Conservation (phyloP, 1,140 invertebrate species). For the Zaprionus lachaisei region DNA sequence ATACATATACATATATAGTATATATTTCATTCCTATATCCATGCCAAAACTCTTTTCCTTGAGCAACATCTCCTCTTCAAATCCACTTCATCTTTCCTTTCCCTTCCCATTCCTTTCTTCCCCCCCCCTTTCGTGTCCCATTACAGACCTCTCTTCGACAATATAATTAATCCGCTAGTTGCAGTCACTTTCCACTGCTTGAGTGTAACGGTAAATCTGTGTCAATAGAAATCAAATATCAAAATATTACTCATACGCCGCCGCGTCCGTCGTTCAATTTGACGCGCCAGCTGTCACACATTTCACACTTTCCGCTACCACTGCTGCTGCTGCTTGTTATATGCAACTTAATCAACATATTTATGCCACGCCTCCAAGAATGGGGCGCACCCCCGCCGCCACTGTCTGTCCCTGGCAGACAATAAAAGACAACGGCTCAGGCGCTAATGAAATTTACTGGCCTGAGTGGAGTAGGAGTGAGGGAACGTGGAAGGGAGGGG, state of each 20-base stretch:
- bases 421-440: conserved; percentile 66
- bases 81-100: background rate
- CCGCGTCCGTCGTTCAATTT: background rate
- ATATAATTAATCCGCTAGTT: conserved; percentile 2
- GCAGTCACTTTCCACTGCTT: background rate
- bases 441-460: conserved; percentile 75
- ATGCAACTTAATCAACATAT: conserved; percentile 57
- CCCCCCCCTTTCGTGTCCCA: background rate
- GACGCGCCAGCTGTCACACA: conserved; percentile 30
- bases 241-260: conserved; percentile 43
- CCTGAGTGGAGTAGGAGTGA: conserved; percentile 2
- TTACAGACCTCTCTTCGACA: background rate
- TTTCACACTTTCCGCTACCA: conserved; percentile 31
- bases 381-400: background rate
- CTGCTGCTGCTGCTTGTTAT: conserved; percentile 15
- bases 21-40: no score
- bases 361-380: conserved; percentile 58
- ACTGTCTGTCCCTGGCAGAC: conserved; percentile 21
- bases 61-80: no score
- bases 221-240: conserved; percentile 22
- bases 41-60: background rate
- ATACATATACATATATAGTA: no score
- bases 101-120: background rate
- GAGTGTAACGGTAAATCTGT: conserved; percentile 17
- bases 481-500: background rate